Evolutionary conservation across 2,888 invertebrate species (phyloP), one percentile per base, ranked within the genome.

Genomic region (Patella pellucida): DNA sequence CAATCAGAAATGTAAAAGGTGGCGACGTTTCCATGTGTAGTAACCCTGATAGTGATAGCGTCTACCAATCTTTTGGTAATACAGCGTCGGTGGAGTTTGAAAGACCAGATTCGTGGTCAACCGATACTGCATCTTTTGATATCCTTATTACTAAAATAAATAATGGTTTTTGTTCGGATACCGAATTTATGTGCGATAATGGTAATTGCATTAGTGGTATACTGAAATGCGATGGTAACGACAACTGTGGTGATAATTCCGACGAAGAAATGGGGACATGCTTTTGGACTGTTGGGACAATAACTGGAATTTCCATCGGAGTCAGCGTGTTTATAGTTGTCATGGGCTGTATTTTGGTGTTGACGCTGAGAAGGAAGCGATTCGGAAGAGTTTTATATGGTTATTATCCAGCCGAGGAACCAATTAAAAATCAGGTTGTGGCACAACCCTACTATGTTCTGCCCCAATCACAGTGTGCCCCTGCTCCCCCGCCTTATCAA

Each of bases 201-300:
- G 19, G 19, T 19, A 15, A 62, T 11, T 62, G 62, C 14, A 62
- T 62, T 1, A 19, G 23, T 62, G 23, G 14, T 14, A 19, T 62
- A 62, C 23, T 62, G 11, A 62, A 19, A 62, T 62, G 62, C 23
- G 62, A 62, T 62, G 62, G 62, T 62, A 62, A 62, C 15, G 23
- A 62, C 23, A 62, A 62, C 62, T 62, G 62, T 19, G 62, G 62
- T 9, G 62, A 62, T 14, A 23, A 62, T 23, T 62, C 62, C 19
- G 62, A 62, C 23, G 62, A 62, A 62, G 62, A 23, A 12, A 23
- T 23, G 11, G 41, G 9, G 41, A 23, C 23, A 9, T 62, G 62
- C 23, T 62, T 62, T 23, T 62, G 62, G 62, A 62, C 19, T 3
- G 14, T 14, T 62, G 62, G 62, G 4, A 62, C 62, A 7, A 62